Percentiles rank a stretch among this genome's conserved stretches.
These are phyloP conservation scores for Achroia grisella DNA, from an alignment of 1,140 invertebrate species.

Conservation along the genomic window DNA sequence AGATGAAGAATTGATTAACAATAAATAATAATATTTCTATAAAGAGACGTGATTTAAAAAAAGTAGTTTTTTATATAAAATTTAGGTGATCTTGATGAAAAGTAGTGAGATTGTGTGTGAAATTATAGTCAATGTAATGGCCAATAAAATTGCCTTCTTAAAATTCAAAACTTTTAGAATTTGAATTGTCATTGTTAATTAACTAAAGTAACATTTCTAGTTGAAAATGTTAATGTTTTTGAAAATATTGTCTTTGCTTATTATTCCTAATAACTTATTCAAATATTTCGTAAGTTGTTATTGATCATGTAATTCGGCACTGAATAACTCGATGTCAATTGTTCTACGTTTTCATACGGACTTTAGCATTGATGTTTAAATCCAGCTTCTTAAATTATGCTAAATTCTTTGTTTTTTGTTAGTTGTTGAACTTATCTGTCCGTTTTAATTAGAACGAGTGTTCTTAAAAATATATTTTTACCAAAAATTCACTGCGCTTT, in stretches of 20 bases:
- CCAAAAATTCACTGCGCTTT: slow-evolving; percentile 60
- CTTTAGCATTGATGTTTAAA: slow-evolving; percentile 44
- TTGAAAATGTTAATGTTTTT: slow-evolving; percentile 20
- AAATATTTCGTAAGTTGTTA: slow-evolving; percentile 18
- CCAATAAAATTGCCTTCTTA: slow-evolving; percentile 46
- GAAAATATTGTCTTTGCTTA: slow-evolving; percentile 12
- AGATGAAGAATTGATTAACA: too few relatives aligned
- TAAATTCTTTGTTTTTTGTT: slow-evolving; percentile 33
- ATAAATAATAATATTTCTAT: too few relatives aligned
- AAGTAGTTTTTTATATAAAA: not conserved
- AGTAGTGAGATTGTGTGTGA: slow-evolving; percentile 15
- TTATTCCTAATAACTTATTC: slow-evolving; percentile 8
- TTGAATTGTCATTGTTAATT: slow-evolving; percentile 9
- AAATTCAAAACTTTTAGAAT: slow-evolving; percentile 17
- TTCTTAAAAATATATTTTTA: slow-evolving; percentile 69
- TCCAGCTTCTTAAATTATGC: slow-evolving; percentile 48
- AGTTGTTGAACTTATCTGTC: slow-evolving; percentile 52
- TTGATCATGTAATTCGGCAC: slow-evolving; percentile 15
- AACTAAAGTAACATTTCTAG: slow-evolving; percentile 9
- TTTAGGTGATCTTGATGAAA: not conserved
- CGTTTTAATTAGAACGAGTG: slow-evolving; percentile 57
- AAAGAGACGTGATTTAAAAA: not conserved
- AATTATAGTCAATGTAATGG: slow-evolving; percentile 20
- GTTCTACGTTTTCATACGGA: slow-evolving; percentile 15
- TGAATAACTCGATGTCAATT: slow-evolving; percentile 25